These are phyloP conservation scores for Teleogryllus oceanicus DNA, from an alignment of 2,888 invertebrate genomes.

Conservation along the genomic window DNA sequence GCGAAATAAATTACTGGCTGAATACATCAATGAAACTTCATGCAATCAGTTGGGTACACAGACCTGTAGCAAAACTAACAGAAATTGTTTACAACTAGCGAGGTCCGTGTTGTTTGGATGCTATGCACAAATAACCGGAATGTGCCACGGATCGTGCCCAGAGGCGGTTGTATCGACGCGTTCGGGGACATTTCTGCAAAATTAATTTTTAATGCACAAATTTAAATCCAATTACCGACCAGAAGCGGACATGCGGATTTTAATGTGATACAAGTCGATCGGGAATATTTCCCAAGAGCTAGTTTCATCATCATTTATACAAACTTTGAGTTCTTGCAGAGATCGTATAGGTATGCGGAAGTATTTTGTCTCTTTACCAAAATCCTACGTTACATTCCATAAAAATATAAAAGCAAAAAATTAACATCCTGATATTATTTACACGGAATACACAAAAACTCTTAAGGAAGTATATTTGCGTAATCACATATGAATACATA, in stretches of 20 bases:
- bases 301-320: too few relatives aligned
- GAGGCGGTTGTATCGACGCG: not conserved
- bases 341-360: too few relatives aligned
- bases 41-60: conserved; percentile 18
- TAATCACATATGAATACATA: too few relatives aligned
- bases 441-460: too few relatives aligned
- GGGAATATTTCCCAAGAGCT: too few relatives aligned
- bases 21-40: conserved; percentile 18
- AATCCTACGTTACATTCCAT: too few relatives aligned
- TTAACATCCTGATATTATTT: too few relatives aligned
- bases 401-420: too few relatives aligned
- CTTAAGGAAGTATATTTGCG: too few relatives aligned
- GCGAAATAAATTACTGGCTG: conserved; percentile 9
- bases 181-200: not conserved
- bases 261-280: not conserved
- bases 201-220: conserved; percentile 1
- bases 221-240: conserved; percentile 1
- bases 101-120: not conserved
- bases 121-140: not conserved
- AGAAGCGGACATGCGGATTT: not conserved
- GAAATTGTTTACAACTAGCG: conserved; percentile 18
- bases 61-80: conserved; percentile 18
- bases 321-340: too few relatives aligned
- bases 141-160: not conserved
- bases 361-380: too few relatives aligned